Evolutionary conservation across 2,797 vertebrate species (phyloP).

Genomic region (Microhierax caerulescens): DNA sequence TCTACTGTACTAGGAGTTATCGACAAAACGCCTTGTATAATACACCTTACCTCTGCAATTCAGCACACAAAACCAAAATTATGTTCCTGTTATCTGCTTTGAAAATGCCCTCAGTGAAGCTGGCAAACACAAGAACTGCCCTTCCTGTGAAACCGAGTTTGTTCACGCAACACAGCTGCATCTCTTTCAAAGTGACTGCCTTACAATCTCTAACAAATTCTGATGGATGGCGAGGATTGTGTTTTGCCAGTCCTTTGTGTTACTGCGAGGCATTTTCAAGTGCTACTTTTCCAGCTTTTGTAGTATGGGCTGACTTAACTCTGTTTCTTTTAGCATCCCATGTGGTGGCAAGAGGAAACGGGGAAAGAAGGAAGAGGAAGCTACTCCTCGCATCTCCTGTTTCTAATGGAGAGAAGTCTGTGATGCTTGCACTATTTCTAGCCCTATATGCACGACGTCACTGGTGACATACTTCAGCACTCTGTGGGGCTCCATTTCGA

Average conservation of each 20-base stretch:
- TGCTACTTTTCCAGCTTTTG: not conserved
- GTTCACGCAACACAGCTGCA: not conserved
- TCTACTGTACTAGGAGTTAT: not conserved
- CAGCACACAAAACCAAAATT: not conserved
- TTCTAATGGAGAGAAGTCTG: not conserved
- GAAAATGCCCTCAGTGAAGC: not conserved
- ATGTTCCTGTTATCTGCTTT: not conserved
- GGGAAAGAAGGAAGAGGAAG: not conserved
- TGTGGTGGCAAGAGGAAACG: not conserved
- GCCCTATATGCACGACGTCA: not conserved
- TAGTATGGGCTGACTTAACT: not conserved
- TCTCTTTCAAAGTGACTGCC: not conserved
- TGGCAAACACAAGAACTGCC: not conserved
- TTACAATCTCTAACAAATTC: not conserved
- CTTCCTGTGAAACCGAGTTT: not conserved
- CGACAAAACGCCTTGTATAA: not conserved
- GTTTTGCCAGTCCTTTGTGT: not conserved
- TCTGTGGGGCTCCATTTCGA: slow-evolving; percentile 45
- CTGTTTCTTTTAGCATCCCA: not conserved
- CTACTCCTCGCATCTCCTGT: not conserved
- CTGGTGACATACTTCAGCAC: not conserved
- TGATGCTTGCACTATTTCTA: not conserved
- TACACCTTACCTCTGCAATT: not conserved
- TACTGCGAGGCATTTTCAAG: not conserved
- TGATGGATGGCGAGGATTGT: not conserved